phyloP scores from a whole-genome alignment of 2,888 invertebrate genomes.

The Barypeithes pellucidus region DNA sequence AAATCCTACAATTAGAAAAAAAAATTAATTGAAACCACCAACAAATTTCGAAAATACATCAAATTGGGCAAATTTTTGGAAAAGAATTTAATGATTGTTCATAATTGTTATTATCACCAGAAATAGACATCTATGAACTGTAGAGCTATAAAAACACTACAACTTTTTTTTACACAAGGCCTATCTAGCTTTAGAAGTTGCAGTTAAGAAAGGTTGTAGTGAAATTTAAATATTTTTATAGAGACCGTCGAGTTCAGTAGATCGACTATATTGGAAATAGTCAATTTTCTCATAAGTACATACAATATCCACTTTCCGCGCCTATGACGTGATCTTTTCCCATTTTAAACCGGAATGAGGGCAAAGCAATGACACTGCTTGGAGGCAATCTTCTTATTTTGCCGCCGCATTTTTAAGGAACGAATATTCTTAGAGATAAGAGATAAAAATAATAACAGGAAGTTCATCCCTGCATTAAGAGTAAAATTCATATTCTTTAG shows the following conservation, averaged over 20 bases:
- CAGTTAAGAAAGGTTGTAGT: no score
- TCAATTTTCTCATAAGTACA: not conserved
- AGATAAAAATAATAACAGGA: not conserved
- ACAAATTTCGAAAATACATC: no score
- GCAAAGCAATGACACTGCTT: constrained; percentile 17
- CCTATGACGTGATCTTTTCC: constrained; percentile 20
- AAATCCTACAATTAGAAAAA: no score
- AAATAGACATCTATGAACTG: no score
- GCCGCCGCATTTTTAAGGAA: not conserved
- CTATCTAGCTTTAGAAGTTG: no score
- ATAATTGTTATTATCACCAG: no score
- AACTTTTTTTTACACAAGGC: no score
- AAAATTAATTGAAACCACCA: no score
- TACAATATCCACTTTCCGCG: constrained; percentile 15
- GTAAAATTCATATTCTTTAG: not conserved
- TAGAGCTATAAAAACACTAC: no score
- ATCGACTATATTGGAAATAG: not conserved
- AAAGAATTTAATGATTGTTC: no score
- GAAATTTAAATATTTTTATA: not conserved
- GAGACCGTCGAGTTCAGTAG: not conserved
- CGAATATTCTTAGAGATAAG: not conserved
- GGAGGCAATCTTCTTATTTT: constrained; percentile 18
- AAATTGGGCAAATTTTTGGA: no score
- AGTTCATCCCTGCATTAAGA: not conserved
- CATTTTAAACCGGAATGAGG: constrained; percentile 18